phyloP scores from a whole-genome alignment of 2,888 invertebrate species.

The Hypolimnas misippus region DNA sequence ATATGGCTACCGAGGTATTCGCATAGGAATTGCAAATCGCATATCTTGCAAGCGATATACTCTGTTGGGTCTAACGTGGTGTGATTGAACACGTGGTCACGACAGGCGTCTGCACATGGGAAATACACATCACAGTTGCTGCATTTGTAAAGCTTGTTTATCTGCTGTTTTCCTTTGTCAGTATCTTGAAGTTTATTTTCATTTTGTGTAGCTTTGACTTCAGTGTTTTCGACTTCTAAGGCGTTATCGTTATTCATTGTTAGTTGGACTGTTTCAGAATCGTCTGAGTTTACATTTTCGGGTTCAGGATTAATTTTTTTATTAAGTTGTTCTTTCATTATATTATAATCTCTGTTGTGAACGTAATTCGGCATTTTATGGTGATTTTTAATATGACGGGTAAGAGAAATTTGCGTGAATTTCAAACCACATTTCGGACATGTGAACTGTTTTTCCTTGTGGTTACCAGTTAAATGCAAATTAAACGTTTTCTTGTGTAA shows the following conservation, averaged over 20 bases:
- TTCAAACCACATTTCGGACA: conserved; percentile 25
- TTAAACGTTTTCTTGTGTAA: conserved; percentile 8
- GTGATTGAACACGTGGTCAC: conserved; percentile 53
- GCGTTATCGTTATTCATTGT: too few relatives aligned
- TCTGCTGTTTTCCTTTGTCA: too few relatives aligned
- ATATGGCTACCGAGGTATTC: conserved; percentile 55
- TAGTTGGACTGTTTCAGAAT: too few relatives aligned
- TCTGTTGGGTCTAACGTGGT: conserved; percentile 51
- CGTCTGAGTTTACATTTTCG: too few relatives aligned
- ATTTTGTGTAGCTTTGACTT: not conserved
- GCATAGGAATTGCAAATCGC: conserved; percentile 59
- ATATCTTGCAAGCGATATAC: conserved; percentile 64
- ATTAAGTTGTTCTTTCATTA: too few relatives aligned
- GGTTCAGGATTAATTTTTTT: too few relatives aligned
- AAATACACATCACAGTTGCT: conserved; percentile 59
- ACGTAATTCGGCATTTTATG: not conserved
- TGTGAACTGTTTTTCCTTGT: conserved; percentile 7
- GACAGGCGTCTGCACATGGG: conserved; percentile 50
- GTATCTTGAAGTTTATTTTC: not conserved
- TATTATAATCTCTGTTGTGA: too few relatives aligned
- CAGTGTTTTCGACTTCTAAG: too few relatives aligned
- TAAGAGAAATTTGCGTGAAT: conserved; percentile 25
- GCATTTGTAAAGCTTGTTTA: conserved; percentile 50
- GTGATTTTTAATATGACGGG: conserved; percentile 14
- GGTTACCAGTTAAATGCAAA: conserved; percentile 12